phyloP scores from a whole-genome alignment of 1,140 invertebrate species.

The Lucilia cuprina region DNA sequence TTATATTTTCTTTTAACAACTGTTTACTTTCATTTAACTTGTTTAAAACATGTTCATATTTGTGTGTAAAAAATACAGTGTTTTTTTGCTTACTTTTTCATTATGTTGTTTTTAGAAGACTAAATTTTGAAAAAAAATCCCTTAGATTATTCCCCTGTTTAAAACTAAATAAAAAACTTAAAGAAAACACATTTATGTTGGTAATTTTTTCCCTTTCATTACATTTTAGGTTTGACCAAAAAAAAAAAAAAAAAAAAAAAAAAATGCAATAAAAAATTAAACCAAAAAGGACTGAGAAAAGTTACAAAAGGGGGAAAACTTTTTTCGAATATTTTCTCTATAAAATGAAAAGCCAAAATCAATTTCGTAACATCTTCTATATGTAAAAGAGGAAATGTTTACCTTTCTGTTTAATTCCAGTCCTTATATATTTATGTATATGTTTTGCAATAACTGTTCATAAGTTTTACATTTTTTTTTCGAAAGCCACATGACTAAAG shows the following conservation, averaged over 20 bases:
- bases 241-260: too few species aligned
- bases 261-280: neutral
- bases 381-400: too few species aligned
- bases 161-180: neutral
- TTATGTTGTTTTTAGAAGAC: neutral
- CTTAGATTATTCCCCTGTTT: neutral
- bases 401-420: too few species aligned
- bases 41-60: neutral
- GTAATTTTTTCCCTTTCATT: neutral
- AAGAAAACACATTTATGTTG: too few species aligned
- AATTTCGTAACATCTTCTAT: too few species aligned
- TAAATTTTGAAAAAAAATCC: neutral
- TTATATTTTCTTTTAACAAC: neutral
- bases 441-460: neutral
- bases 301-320: too few species aligned
- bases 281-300: too few species aligned
- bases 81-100: neutral
- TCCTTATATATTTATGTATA: too few species aligned
- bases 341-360: too few species aligned
- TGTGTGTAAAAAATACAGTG: neutral
- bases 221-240: neutral
- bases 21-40: constrained; percentile 16
- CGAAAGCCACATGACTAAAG: constrained; percentile 16
- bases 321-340: too few species aligned
- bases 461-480: constrained; percentile 20